phyloP scores from a whole-genome alignment of 2,113 vertebrate species.

The Myocastor coypus region DNA sequence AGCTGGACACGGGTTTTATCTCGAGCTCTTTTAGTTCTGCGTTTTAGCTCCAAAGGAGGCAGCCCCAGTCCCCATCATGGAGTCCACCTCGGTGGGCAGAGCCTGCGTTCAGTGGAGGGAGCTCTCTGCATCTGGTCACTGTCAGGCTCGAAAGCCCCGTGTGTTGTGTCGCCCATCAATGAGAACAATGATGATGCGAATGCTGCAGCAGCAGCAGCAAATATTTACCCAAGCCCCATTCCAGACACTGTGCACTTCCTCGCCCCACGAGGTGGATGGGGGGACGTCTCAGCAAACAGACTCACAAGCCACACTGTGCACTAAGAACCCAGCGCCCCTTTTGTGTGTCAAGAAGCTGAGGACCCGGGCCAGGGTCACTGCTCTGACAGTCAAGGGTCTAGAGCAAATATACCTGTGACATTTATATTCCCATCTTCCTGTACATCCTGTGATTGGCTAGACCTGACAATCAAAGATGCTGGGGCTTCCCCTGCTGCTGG shows the following conservation, averaged over 20 bases:
- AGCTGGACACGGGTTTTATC: neutral
- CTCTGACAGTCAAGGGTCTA: neutral
- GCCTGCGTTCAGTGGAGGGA: neutral
- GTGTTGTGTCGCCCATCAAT: neutral
- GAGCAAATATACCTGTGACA: neutral
- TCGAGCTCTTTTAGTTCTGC: neutral
- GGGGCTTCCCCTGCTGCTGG: neutral
- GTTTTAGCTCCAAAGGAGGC: neutral
- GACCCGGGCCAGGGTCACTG: neutral
- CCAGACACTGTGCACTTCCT: neutral
- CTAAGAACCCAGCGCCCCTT: neutral
- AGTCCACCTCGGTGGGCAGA: neutral
- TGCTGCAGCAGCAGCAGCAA: neutral
- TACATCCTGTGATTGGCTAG: neutral
- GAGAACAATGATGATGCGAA: accelerated
- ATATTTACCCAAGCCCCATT: neutral
- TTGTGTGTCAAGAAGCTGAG: neutral
- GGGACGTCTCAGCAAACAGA: neutral
- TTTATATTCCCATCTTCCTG: neutral
- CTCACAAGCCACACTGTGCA: accelerated
- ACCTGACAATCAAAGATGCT: neutral
- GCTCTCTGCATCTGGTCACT: neutral
- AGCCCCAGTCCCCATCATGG: accelerated
- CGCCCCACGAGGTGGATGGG: neutral
- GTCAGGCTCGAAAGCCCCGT: neutral